Evolutionary conservation across 2,113 vertebrate genomes (phyloP).

Genomic region (Gorsachius goisagi): DNA sequence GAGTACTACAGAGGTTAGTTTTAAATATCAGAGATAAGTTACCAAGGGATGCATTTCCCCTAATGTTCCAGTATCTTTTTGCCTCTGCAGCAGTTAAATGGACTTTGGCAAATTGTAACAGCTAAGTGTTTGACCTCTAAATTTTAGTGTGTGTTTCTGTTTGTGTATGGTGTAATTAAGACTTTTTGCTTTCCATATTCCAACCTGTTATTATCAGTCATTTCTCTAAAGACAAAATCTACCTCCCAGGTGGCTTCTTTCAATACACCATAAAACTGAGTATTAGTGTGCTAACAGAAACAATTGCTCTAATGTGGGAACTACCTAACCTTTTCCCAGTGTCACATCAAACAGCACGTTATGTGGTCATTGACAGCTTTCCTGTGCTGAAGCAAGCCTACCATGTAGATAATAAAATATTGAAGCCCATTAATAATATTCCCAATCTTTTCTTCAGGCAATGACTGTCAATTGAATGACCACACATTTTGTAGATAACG

Average conservation of each 20-base stretch:
- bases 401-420: not conserved
- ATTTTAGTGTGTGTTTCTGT: not conserved
- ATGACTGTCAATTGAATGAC: not conserved
- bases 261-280: not conserved
- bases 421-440: not conserved
- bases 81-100: not conserved
- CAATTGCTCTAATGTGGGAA: not conserved
- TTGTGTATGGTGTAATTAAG: not conserved
- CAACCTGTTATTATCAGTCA: not conserved
- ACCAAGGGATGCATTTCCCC: not conserved
- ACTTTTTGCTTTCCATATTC: not conserved
- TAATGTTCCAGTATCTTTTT: not conserved
- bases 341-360: not conserved
- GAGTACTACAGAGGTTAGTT: not conserved
- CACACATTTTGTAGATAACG: not conserved
- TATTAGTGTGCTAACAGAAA: not conserved
- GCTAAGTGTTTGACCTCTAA: not conserved
- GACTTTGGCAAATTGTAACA: not conserved
- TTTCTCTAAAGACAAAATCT: not conserved
- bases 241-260: not conserved
- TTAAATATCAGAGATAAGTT: not conserved
- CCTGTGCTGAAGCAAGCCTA: not conserved
- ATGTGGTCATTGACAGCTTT: not conserved
- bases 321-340: not conserved
- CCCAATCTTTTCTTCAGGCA: not conserved